Conservation (phyloP, 2,113 vertebrate genomes). For the Prietella phreatophila region DNA sequence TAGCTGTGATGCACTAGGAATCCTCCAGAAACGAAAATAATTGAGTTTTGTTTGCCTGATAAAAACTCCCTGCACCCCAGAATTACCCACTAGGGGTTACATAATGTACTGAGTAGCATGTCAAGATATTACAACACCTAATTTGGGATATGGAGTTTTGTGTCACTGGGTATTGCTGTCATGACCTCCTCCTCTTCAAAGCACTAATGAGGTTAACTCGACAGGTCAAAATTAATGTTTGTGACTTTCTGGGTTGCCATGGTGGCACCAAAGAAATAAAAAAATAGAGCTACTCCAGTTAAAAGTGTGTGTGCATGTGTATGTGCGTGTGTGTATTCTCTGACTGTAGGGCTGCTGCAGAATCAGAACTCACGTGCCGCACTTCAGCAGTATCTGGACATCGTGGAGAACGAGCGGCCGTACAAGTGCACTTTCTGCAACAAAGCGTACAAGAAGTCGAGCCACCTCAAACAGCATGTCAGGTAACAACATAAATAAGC, state of each 20-base stretch:
- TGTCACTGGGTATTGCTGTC: neutral
- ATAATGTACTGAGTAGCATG: neutral
- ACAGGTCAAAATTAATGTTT: neutral
- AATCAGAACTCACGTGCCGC: constrained; percentile 84
- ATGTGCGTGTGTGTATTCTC: neutral
- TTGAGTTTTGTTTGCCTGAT: neutral
- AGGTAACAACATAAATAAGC: constrained; percentile 69
- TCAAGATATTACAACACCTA: neutral
- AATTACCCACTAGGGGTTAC: neutral
- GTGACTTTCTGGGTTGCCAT: neutral
- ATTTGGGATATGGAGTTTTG: too few species aligned
- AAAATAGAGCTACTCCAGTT: neutral
- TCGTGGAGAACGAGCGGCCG: constrained; percentile 87
- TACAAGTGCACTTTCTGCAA: constrained; percentile 95
- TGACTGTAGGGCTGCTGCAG: constrained; percentile 84
- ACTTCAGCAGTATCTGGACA: constrained; percentile 88
- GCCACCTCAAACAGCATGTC: constrained; percentile 97
- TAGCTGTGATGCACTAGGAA: neutral
- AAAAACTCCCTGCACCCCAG: too few species aligned
- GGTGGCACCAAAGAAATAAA: neutral
- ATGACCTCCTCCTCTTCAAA: neutral
- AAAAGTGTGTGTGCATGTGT: neutral
- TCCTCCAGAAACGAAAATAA: neutral
- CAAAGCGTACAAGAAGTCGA: constrained; percentile 98
- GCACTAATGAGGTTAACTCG: neutral